Conservation (phyloP, 1,140 invertebrate species). For the Aphelinus certus region DNA sequence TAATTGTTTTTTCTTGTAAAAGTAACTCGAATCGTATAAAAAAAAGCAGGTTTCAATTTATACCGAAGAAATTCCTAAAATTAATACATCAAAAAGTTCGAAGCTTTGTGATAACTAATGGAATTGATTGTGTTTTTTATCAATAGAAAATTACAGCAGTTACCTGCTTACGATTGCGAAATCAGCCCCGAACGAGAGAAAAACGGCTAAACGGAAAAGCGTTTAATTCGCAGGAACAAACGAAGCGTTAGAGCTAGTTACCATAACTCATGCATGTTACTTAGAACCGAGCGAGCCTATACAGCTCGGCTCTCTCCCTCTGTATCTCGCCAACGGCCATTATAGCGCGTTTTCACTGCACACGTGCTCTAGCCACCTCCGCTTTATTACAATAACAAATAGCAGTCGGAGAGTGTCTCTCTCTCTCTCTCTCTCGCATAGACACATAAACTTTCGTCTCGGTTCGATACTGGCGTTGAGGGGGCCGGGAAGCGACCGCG, state of each 20-base stretch:
- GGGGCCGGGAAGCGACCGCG: neutral
- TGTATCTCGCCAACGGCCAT: neutral
- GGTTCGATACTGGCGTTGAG: neutral
- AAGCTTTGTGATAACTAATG: too few species aligned
- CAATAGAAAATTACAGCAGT: too few species aligned
- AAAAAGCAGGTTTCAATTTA: too few species aligned
- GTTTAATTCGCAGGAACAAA: conserved; percentile 12
- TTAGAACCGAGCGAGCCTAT: neutral
- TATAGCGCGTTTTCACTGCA: conserved; percentile 21
- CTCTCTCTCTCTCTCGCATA: neutral
- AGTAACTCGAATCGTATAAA: too few species aligned
- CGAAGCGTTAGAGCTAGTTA: conserved; percentile 9
- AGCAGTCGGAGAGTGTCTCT: neutral
- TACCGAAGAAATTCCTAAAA: too few species aligned
- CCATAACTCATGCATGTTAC: conserved; percentile 8
- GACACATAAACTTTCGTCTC: neutral
- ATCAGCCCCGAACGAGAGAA: too few species aligned
- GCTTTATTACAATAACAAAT: conserved; percentile 16
- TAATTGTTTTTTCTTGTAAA: too few species aligned
- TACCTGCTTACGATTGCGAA: too few species aligned
- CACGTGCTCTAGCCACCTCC: neutral
- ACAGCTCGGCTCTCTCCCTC: too few species aligned
- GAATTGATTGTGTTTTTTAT: too few species aligned
- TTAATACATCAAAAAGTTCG: too few species aligned
- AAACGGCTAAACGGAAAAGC: too few species aligned